Conservation (phyloP, 30 jellyfish, hydroid and myxozoan species). For the Clytia hemisphaerica region DNA sequence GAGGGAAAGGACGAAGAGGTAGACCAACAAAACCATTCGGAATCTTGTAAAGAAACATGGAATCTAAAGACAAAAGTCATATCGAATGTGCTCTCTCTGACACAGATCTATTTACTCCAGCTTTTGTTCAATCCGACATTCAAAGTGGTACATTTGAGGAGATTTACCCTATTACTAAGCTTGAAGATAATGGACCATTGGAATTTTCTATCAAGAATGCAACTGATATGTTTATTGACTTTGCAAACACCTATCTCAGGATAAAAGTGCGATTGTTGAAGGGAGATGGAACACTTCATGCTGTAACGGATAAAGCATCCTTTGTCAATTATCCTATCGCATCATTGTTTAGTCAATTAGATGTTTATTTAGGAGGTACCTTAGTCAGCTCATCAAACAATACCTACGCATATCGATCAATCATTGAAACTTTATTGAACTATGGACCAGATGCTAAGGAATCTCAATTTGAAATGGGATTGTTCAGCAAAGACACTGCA, state of each 20-base stretch:
- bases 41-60: too few relatives aligned
- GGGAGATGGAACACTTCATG: constrained; percentile 15
- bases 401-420: constrained; percentile 23
- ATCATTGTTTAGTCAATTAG: constrained; percentile 20
- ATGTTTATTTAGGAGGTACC: constrained; percentile 16
- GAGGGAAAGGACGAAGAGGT: too few relatives aligned
- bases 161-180: neutral
- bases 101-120: constrained; percentile 20
- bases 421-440: constrained; percentile 22
- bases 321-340: neutral
- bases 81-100: constrained; percentile 17
- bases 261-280: constrained; percentile 4
- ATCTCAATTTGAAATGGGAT: constrained; percentile 8
- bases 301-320: constrained; percentile 1
- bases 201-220: constrained; percentile 8
- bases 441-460: constrained; percentile 26
- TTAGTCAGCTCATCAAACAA: constrained; percentile 11
- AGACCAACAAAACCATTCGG: too few relatives aligned
- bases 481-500: constrained; percentile 12
- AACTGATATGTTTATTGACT: constrained; percentile 1
- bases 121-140: constrained; percentile 22
- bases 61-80: neutral
- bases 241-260: neutral
- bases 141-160: neutral
- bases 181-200: constrained; percentile 19